Percentiles rank a stretch among this genome's conserved stretches.
phyloP scores from a whole-genome alignment of 64 coral and sea anemone genomes.

The Montipora sp. region DNA sequence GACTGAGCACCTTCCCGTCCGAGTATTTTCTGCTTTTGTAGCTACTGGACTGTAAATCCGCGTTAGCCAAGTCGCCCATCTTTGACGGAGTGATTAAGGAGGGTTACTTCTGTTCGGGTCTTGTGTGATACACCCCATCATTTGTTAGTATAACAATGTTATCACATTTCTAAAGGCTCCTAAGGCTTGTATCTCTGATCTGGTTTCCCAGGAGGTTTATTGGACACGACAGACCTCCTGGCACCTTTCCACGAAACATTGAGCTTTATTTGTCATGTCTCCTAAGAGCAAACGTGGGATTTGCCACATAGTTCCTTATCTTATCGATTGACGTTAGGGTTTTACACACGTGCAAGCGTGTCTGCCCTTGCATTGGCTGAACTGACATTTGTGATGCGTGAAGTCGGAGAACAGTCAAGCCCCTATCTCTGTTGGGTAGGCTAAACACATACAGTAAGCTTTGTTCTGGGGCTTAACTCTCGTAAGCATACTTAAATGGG shows the following conservation, averaged over 20 bases:
- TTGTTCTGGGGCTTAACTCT: background rate
- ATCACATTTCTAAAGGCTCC: conserved; percentile 44
- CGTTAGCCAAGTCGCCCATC: background rate
- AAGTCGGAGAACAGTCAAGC: background rate
- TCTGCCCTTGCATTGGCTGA: conserved; percentile 77
- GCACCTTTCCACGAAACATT: conserved; percentile 63
- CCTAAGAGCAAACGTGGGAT: conserved; percentile 95
- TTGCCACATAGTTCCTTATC: conserved; percentile 13
- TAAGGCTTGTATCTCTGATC: background rate
- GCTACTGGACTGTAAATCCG: background rate
- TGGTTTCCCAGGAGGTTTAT: conserved; percentile 34
- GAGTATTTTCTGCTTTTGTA: no score
- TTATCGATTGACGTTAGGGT: conserved; percentile 75
- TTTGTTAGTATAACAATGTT: conserved; percentile 9
- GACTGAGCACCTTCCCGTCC: background rate
- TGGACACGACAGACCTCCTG: conserved; percentile 43
- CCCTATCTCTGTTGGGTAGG: background rate
- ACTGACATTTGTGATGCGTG: conserved; percentile 48
- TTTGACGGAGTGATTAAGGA: background rate
- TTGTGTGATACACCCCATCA: background rate
- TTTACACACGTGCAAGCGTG: conserved; percentile 79
- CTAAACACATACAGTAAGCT: background rate
- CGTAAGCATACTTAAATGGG: conserved; percentile 39
- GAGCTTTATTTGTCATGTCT: conserved; percentile 61
- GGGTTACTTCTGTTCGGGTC: background rate